Evolutionary conservation across 2,888 invertebrate genomes (phyloP), one percentile per base, ranked within the genome.

Genomic region (Dasypolia templi): DNA sequence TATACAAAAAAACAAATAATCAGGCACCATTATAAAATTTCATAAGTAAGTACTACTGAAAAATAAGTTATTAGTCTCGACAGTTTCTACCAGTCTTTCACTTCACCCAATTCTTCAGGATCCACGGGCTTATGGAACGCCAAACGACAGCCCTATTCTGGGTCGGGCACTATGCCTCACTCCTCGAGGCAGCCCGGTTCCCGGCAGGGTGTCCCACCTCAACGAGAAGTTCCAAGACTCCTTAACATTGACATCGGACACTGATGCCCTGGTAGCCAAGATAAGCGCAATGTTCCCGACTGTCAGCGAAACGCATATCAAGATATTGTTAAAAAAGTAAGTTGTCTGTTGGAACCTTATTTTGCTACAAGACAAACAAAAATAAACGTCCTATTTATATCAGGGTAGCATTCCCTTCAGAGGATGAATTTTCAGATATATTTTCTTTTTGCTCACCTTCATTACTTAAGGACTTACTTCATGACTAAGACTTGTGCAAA

Each of bases 281-380:
- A 98, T 98, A 87, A 97, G 98, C 88, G 97, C 98, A 62, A 98
- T 99, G 97, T 99, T 99, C 92, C 99, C 99, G 3, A 99, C 99
- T 12, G 99, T 98, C 69, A 97, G 98, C 77, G 99, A 99, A 89
- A 98, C 98, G 42, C 99, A 99, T 91, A 98, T 99, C 90, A 97
- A 98, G 88, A 97, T 98, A 85, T 96, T 99, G 84, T 94, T 99
- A 70, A 98, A 98, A 94, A 99, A 99, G 99, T 99, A 97, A 98
- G 98, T 97, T 7, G 22, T 29, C 22, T 1, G 29, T n/a, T 55
- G 46, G n/a, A 64, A 55, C 32, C 5, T 32, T 59, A 59, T n/a
- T 35, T 2, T 22, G 29, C 29, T 19, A 62, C 11, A 22, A 29
- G 29, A 44, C 11, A 0, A 29, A 12, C 44, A 29, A 62, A 62